Evolutionary conservation across 2,797 vertebrate genomes (phyloP), one percentile per base, ranked within the genome.

Genomic region (Enteromius thamalakanensis): DNA sequence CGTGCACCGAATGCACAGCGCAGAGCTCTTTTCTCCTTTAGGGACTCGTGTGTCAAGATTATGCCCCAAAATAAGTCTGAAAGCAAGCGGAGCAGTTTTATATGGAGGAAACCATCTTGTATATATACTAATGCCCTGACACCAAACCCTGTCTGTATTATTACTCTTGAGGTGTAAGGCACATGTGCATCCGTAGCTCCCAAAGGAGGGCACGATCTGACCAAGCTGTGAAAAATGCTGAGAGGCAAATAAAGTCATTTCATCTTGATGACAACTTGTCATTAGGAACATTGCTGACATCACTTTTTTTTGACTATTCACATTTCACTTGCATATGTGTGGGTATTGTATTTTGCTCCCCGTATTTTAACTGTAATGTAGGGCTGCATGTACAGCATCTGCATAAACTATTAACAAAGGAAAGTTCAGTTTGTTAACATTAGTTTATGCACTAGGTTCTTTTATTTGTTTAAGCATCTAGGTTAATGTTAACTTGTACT

Each of bases 71-170:
- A 84, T 71, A 80, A 70, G 45, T 17, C 81, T 88, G 81, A 49
- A 88, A 89, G 90, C 84, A 75, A 92, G 29, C 79, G 6, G 83
- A 78, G 80, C 80, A 87, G 53, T 82, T 62, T 81, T 80, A 65
- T 71, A 12, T 1, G 19, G 77, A 67, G 76, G 58, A 78, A 84
- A 68, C 64, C 76, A 74, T 81, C 71, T 78, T 83, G 76, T 78
- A 80, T 55, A 83, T 80, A 83, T 83, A 86, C 85, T 83, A 87
- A 87, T 86, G 78, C 79, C 74, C 79, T 83, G 82, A 87, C 77
- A 83, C 86, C 55, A 83, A 81, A 84, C 71, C 23, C 69, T 74
- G 84, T 72, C 72, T 79, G 68, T 70, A 75, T 55, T 79, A 87
- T 87, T 79, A 85, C 49, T 86, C 79, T 83, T 81, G 60, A 76